Percentiles rank a stretch among this genome's conserved stretches.
These are phyloP conservation scores for Dryococelus australis DNA, from an alignment of 2,888 invertebrate species.

Conservation along the genomic window DNA sequence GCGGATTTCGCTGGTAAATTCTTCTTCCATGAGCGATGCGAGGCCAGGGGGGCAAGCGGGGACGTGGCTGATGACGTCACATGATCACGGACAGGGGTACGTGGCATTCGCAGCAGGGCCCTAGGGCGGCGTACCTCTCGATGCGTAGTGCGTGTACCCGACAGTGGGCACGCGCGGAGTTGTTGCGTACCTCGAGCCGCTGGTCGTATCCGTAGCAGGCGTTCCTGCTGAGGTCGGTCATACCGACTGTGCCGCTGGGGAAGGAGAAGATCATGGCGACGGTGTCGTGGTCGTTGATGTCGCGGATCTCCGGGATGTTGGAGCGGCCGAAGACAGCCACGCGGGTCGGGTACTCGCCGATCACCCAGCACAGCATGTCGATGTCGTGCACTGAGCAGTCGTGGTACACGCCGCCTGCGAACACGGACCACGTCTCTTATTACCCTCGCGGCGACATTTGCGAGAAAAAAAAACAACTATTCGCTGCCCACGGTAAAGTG, in stretches of 20 bases:
- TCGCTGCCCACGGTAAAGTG: too few relatives aligned
- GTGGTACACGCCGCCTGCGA: slow-evolving; percentile 71
- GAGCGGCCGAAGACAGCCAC: slow-evolving; percentile 65
- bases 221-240: slow-evolving; percentile 70
- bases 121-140: too few relatives aligned
- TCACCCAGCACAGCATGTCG: slow-evolving; percentile 70
- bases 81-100: too few relatives aligned
- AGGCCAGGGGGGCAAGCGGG: too few relatives aligned
- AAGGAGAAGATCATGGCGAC: slow-evolving; percentile 68
- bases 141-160: too few relatives aligned
- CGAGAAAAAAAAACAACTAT: too few relatives aligned
- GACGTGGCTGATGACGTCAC: too few relatives aligned
- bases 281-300: slow-evolving; percentile 69
- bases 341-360: slow-evolving; percentile 67
- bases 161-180: too few relatives aligned
- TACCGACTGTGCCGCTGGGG: slow-evolving; percentile 68
- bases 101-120: too few relatives aligned
- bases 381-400: slow-evolving; percentile 76
- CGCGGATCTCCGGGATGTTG: slow-evolving; percentile 67
- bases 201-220: slow-evolving; percentile 74
- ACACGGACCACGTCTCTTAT: background rate
- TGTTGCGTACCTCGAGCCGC: slow-evolving; percentile 63
- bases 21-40: too few relatives aligned
- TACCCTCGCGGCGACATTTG: background rate
- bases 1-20: too few relatives aligned